Evolutionary conservation across 2,113 vertebrate species (phyloP).

Genomic region (Tenebrosternarchus preto): DNA sequence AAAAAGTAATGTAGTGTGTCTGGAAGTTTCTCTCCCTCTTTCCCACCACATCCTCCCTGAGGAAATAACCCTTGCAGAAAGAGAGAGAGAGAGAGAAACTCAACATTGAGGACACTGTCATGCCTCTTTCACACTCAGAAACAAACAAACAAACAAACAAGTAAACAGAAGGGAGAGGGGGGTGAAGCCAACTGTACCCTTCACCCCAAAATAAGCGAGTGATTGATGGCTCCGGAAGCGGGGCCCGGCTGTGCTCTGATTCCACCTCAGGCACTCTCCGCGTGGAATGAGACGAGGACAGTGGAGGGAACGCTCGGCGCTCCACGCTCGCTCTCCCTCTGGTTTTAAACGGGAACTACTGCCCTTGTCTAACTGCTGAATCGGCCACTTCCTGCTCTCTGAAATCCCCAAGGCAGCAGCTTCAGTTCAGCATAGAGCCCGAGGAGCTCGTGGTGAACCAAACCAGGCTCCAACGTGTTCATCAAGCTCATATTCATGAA

Average conservation of each 20-base stretch:
- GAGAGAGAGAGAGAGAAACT: conserved; percentile 1
- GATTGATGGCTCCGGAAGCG: conserved; percentile 22
- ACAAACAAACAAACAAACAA: conserved; percentile 20
- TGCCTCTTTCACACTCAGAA: conserved; percentile 20
- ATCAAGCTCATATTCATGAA: background rate
- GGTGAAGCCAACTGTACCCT: background rate
- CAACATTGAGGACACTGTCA: conserved; percentile 20
- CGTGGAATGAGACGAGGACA: conserved; percentile 55
- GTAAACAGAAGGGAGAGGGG: background rate
- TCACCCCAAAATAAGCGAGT: background rate
- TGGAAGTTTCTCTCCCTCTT: conserved; percentile 67
- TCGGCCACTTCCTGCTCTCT: conserved; percentile 60
- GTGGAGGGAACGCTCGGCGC: conserved; percentile 61
- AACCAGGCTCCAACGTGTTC: background rate
- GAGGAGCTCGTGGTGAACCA: conserved; percentile 60
- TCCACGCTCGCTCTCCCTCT: conserved; percentile 65
- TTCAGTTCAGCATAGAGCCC: conserved; percentile 66
- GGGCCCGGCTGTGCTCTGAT: conserved; percentile 37
- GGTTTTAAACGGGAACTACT: conserved; percentile 58
- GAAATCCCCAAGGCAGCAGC: conserved; percentile 63
- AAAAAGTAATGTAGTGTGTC: conserved; percentile 80
- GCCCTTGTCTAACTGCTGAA: conserved; percentile 68
- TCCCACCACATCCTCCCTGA: conserved; percentile 53
- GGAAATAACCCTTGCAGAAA: conserved; percentile 52
- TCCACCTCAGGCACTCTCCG: conserved; percentile 56